phyloP scores from a whole-genome alignment of 1,140 invertebrate species.

The Drosophila mojavensis region DNA sequence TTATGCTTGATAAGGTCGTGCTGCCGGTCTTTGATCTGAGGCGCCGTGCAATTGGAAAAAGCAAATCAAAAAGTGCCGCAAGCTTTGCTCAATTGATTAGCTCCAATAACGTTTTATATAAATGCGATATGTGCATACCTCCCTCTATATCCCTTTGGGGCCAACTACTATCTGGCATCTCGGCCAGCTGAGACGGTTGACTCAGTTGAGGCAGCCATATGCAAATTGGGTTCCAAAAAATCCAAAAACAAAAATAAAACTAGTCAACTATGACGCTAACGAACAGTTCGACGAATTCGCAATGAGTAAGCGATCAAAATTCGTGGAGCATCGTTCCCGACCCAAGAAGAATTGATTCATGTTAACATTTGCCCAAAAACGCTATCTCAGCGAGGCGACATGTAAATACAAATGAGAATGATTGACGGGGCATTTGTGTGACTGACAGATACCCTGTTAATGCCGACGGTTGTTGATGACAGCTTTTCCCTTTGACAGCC shows the following conservation, averaged over 20 bases:
- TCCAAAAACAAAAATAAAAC: not conserved
- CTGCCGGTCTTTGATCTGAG: not conserved
- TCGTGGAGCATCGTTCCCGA: slow-evolving; percentile 8
- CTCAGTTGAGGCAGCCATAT: not conserved
- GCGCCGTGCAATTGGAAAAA: not conserved
- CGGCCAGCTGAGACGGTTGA: not conserved
- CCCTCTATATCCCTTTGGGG: too few species aligned
- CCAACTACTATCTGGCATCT: not conserved
- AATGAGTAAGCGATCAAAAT: slow-evolving; percentile 37
- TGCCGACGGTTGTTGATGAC: too few species aligned
- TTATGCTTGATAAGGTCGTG: slow-evolving; percentile 6
- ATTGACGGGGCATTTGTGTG: not conserved
- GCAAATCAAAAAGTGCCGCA: not conserved
- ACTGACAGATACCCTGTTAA: slow-evolving; percentile 19
- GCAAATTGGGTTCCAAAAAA: not conserved
- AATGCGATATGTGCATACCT: not conserved
- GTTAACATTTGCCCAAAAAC: slow-evolving; percentile 38
- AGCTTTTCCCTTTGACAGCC: too few species aligned
- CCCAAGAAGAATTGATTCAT: slow-evolving; percentile 10
- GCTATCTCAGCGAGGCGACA: slow-evolving; percentile 25
- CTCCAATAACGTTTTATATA: too few species aligned
- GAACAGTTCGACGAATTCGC: slow-evolving; percentile 27
- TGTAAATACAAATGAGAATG: slow-evolving; percentile 16
- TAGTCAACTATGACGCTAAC: slow-evolving; percentile 8
- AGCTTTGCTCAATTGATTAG: not conserved